Base-by-base conservation (phyloP, 2,888 invertebrate species). In the Anarsia innoxiella region DNA sequence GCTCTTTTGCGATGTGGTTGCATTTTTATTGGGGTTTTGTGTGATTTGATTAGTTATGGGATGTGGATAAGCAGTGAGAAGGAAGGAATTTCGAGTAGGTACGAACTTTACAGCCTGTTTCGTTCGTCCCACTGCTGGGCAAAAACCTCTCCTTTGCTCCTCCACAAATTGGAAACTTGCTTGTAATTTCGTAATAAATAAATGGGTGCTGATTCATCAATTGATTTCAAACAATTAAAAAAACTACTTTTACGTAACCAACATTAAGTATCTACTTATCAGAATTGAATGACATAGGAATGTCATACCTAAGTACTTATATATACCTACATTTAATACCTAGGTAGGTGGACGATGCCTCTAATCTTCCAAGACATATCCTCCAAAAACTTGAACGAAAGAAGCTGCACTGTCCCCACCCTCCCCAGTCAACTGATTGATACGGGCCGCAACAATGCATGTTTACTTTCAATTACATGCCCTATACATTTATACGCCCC, bases 401-500 rank as follows among this genome's bases (percentile, higher is more conserved):
- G n/a, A n/a, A n/a, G n/a, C n/a, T n/a, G n/a, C n/a, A n/a, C 19
- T 19, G 3, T 19, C 19, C 19, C 19, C 8, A 8, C 19, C 19
- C 19, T 5, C 19, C 19, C 19, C 10, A 10, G 46, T 51, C 58
- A 48, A 36, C 69, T 75, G 77, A 79, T 80, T 77, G 79, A 79
- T 79, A 73, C 77, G 69, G 74, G 68, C 68, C 66, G 67, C 72
- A 71, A 77, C 78, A 78, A 79, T 76, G 68, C 70, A 59, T 82
- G 79, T 82, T 82, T 80, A 62, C 64, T 76, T 80, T 80, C 80
- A 80, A 82, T 80, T 79, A 80, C 77, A 64, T n/a, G n/a, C n/a
- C n/a, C n/a, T n/a, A n/a, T n/a, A n/a, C n/a, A n/a, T n/a, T n/a
- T n/a, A n/a, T n/a, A n/a, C 59, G 51, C 59, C 57, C 61, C 55